A percentile compares a stretch with the other conserved stretches of the same genome.
Conservation (phyloP, 2,888 invertebrate genomes). For the Hemithea aestivaria region DNA sequence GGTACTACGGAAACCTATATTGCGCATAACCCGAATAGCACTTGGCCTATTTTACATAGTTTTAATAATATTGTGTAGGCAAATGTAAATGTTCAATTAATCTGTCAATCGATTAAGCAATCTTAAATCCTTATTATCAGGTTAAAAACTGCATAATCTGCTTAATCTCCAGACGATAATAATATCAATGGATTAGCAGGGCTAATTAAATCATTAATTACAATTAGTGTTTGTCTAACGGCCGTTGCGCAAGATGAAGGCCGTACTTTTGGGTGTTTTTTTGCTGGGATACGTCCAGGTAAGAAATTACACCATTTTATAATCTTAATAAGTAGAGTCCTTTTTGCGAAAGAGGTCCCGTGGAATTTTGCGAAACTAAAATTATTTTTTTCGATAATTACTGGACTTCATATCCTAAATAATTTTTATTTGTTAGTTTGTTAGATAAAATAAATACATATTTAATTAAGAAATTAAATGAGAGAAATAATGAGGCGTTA, state of each 20-base stretch:
- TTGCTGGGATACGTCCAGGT: constrained; percentile 42
- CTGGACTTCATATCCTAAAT: no score
- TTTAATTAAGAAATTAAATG: no score
- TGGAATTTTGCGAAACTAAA: constrained; percentile 5
- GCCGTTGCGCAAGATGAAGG: constrained; percentile 30
- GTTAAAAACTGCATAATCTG: constrained; percentile 1
- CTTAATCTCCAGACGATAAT: constrained; percentile 3
- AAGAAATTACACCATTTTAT: constrained; percentile 9
- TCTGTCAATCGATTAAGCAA: not conserved
- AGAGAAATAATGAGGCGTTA: no score
- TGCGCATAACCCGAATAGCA: no score
- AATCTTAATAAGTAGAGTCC: no score
- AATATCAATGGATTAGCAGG: not conserved
- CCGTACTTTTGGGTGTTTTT: constrained; percentile 33
- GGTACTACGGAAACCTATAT: no score
- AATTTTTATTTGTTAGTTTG: no score
- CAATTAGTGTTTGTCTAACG: constrained; percentile 10
- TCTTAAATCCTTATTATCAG: constrained; percentile 1
- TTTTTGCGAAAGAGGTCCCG: not conserved
- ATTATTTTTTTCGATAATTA: no score
- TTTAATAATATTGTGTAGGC: no score
- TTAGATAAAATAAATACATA: no score
- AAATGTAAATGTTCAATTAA: no score
- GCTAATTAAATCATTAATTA: constrained; percentile 5
- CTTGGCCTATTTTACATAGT: no score